Evolutionary conservation across 37 sponge, comb jelly and placozoan genomes (phyloP), one percentile per base, ranked within the genome.

Genomic region (Theonella swinhoei): DNA sequence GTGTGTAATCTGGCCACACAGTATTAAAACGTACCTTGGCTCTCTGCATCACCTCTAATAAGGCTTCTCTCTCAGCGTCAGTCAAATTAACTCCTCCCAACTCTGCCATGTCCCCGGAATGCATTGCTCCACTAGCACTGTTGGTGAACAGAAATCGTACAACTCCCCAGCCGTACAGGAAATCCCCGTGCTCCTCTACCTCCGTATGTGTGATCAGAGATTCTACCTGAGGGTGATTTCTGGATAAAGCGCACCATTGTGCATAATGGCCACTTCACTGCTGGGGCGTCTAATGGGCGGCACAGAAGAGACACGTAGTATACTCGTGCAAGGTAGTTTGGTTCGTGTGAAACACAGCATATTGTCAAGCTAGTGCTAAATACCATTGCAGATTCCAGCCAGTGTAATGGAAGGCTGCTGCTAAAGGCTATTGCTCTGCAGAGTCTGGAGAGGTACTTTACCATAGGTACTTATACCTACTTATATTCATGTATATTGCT

Each of bases 1-100:
- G 25, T 67, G 23, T 25, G 19, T 59, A 11, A 59, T 22, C 11
- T 59, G 61, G 11, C 9, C 69, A 67, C 9, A 11, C 69, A n/a
- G 30, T 25, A 25, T 19, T 25, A 28, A 11, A 67, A 26, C 69
- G 33, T 19, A 91, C 91, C 87, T 87, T 86, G 36, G 91, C 91
- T 65, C 87, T 81, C 59, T 86, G 75, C 87, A 91, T 86, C 20
- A 91, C 91, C 43, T 78, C 35, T 24, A 69, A 25, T 19, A 91
- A 35, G 11, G 77, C 66, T 36, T 79, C 83, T 70, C 33, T 77
- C 68, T 91, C 91, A 36, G 79, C 65, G 17, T 77, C 83, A 0
- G 83, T 65, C 29, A 88, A 37, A 41, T 62, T 25, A 4, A 68
- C 37, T 25, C n/a, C 24, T 22, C 69, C 77, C 76, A 88, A 22